These are phyloP conservation scores for Nothobranchius furzeri DNA, from an alignment of 2,113 vertebrate genomes.

Conservation along the genomic window DNA sequence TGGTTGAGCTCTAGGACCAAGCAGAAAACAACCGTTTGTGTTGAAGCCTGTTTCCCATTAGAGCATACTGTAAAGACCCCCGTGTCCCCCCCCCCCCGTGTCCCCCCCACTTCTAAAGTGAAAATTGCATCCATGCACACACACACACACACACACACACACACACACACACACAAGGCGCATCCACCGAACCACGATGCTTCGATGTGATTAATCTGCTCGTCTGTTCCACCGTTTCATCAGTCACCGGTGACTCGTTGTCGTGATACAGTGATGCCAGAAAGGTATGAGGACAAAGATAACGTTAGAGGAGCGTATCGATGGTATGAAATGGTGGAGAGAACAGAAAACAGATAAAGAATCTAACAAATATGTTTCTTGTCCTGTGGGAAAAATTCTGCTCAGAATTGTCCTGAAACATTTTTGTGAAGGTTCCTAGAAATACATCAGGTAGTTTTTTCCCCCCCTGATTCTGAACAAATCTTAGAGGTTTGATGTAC, in stretches of 20 bases:
- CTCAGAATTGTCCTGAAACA: background rate
- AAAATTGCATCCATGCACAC: no score
- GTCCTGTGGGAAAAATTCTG: no score
- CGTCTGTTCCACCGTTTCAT: conserved; percentile 51
- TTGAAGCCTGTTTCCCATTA: no score
- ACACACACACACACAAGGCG: conserved; percentile 1
- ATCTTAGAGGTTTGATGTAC: conserved; percentile 15
- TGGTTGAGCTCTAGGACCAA: no score
- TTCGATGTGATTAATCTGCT: conserved; percentile 56
- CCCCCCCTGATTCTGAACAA: background rate
- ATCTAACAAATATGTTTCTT: background rate
- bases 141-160: conserved; percentile 15
- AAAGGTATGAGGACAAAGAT: conserved; percentile 24
- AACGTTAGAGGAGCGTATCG: background rate
- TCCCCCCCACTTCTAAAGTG: no score
- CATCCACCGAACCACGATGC: conserved; percentile 15
- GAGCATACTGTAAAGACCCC: no score
- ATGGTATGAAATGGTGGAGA: background rate
- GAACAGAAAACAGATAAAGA: background rate
- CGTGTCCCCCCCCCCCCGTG: no score
- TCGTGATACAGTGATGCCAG: conserved; percentile 7
- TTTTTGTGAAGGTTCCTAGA: background rate
- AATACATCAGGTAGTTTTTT: background rate
- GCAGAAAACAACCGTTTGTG: no score
- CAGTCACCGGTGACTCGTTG: conserved; percentile 51